Base-by-base conservation (phyloP, 1,140 invertebrate species). In the Drosophila pruinosa region DNA sequence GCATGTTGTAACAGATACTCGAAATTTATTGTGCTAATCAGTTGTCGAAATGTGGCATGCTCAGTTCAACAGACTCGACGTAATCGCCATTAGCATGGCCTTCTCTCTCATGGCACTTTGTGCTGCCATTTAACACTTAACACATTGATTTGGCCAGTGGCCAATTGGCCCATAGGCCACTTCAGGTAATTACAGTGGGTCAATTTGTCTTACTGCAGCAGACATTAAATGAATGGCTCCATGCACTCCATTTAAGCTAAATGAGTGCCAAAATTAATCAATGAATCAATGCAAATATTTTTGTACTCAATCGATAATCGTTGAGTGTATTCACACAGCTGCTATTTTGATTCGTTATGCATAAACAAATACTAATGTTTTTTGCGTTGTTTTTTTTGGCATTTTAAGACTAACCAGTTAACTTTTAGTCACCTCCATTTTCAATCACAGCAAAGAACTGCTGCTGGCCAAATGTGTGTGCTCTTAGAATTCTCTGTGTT, bases 151-250 rank as follows among this genome's bases (percentile, higher is more conserved):
- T 38, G 26, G 41, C 24, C 5, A 59, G 6, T 52, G 22, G 31
- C 19, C 52, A 54, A 54, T 28, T 53, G 59, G 22, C 31, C 53
- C 22, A 34, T 59, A 28, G 53, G 50, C 53, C 63, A 52, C 43
- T 52, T 56, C 36, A 50, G 19, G 3, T 21, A 26, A 14, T 38
- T 26, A 65, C 50, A 45, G 38, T 56, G 62, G 19, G 14, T 22
- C 26, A 28, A 45, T 63, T 63, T 54, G 48, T 22, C 34, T 22
- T 50, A 21, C 26, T 50, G n/a, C 15, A 38, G 38, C 14, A 7
- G 15, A 15, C 38, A 34, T 21, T 15, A 47, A 59, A 21, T 53
- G 12, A 54, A 63, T 54, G 17, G 45, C 34, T 39, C 36, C 19
- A 22, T 22, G 6, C 21, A 8, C 19, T 21, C 4, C 36, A n/a